Percentiles rank a stretch among this genome's conserved stretches.
Evolutionary conservation across 2,888 invertebrate genomes (phyloP).

Genomic region (Bruchidius siliquastri): DNA sequence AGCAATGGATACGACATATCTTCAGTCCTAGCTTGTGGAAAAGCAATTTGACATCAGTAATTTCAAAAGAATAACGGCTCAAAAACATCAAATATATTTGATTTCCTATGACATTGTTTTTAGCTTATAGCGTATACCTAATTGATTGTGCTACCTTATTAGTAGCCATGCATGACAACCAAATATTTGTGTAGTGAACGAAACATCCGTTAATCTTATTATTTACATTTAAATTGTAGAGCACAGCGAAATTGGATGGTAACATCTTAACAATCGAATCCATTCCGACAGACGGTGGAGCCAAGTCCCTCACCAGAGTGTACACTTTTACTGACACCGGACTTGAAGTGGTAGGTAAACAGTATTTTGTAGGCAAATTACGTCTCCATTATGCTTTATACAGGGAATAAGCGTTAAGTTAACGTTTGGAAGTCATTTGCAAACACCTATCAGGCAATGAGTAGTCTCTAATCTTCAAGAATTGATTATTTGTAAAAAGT

Average conservation of each 20-base stretch:
- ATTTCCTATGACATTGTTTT: too few relatives aligned
- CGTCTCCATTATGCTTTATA: not conserved
- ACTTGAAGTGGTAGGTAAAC: not conserved
- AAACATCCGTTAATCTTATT: not conserved
- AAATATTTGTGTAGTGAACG: too few relatives aligned
- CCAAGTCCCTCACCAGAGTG: not conserved
- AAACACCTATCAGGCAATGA: not conserved
- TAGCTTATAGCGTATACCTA: too few relatives aligned
- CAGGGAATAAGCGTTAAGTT: not conserved
- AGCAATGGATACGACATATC: too few relatives aligned
- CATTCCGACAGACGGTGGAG: not conserved
- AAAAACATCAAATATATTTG: too few relatives aligned
- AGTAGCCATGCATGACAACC: too few relatives aligned
- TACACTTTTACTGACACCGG: constrained; percentile 1
- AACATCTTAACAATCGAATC: constrained; percentile 3
- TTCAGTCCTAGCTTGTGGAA: too few relatives aligned
- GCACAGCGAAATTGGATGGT: not conserved
- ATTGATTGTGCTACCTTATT: too few relatives aligned
- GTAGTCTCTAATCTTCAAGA: too few relatives aligned
- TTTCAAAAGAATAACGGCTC: too few relatives aligned
- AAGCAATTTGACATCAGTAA: too few relatives aligned
- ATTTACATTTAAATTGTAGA: not conserved
- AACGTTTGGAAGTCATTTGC: not conserved
- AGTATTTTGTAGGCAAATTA: not conserved
- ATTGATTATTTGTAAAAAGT: too few relatives aligned